Base-by-base conservation (phyloP, 2,797 vertebrate species). In the Pangasius krempfi region DNA sequence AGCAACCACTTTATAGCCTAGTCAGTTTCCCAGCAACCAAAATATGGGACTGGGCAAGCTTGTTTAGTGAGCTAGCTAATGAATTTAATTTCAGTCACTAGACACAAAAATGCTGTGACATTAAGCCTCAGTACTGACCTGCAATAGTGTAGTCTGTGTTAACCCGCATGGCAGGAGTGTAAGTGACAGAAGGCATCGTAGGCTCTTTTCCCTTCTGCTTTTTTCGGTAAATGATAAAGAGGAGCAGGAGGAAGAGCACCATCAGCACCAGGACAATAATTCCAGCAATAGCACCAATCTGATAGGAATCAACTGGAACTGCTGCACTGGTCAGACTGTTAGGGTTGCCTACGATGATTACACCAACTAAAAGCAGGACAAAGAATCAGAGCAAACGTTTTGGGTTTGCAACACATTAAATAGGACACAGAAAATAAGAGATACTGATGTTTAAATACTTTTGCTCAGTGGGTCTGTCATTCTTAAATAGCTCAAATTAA, bases 121-220 rank as follows among this genome's bases (percentile, higher is more conserved):
- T 47, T 33, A 25, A 60, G 30, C 18, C n/a, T 56, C 37, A 81
- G 9, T 56, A 84, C 87, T 75, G 93, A 99, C 98, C 98, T 94
- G 98, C 91, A 68, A 97, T 92, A 84, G 95, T 92, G 73, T 98
- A 98, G 91, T 98, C 98, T 7, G 97, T 93, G 25, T 96, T 96
- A 87, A 96, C 96, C 88, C 97, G 96, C 95, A 97, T 90, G 6
- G 98, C 97, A 0, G 98, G 98, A 0, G 97, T 98, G 93, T 99
- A 99, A 85, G 96, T 97, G 86, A 99, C 98, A 0, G 97, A 94
- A 0, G 98, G 97, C 97, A 98, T 97, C 62, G 96, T 91, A 10
- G 97, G 95, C 88, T 98, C 98, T 94, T 99, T 99, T 72, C 96
- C 96, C 92, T 98, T 99, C 93, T 98, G 97, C 92, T 98, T 99